Evolutionary conservation across 2,113 vertebrate species (phyloP), one percentile per base, ranked within the genome.

Genomic region (Leptobrachium ailaonicum): DNA sequence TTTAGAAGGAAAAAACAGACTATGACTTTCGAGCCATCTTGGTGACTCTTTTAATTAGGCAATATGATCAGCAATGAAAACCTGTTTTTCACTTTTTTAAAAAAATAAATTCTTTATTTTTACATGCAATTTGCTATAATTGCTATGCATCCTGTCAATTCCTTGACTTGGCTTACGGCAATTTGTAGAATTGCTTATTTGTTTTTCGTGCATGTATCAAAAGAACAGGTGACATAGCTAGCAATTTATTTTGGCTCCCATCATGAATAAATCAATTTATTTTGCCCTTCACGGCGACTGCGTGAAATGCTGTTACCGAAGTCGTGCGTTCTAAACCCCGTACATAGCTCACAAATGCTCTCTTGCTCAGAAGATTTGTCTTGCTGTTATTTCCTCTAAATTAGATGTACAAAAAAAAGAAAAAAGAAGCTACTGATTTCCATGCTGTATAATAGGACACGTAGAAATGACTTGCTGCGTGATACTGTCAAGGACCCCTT

Each of bases 161-260:
- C 68, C 62, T 6, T 71, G 12, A 71, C 54, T 71, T 78, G 68
- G 75, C 68, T 71, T 78, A 68, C 40, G 58, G 68, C 76, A 71
- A 78, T 78, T 78, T 71, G 42, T 11, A 78, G 76, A 78, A 78
- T 71, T 78, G 67, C 67, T 64, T 69, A 56, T 77, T 69, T 77
- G 66, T 69, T 78, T 43, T 77, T 77, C 44, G 60, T 77, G 66
- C 68, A 63, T 70, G 68, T 41, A 78, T 78, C 67, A 78, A 71
- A 78, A 12, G 56, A 70, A 71, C 67, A 78, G 68, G 67, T 78
- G 76, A 63, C 60, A 78, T 71, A 70, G 76, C 75, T 77, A 71
- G 68, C 66, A 77, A 78, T 71, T 70, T 77, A 69, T 69, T 68
- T 77, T 77, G 66, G 44, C 75, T 77, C 41, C 75, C 47, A 69